These are phyloP conservation scores for Macrostomum lignano DNA, from an alignment of 1,140 invertebrate genomes.

Conservation along the genomic window DNA sequence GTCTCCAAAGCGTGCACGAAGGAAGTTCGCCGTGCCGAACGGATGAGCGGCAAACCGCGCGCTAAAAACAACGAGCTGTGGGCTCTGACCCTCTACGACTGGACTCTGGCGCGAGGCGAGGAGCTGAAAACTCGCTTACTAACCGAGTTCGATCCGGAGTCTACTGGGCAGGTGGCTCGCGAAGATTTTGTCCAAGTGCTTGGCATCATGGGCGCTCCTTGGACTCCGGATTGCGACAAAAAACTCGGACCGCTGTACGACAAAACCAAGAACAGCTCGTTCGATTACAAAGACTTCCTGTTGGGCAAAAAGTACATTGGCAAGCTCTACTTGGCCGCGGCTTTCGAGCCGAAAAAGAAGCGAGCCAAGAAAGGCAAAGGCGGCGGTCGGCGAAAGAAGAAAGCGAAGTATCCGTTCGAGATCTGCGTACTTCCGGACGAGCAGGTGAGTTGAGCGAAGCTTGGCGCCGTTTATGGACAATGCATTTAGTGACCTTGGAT, in stretches of 20 bases:
- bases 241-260: constrained; percentile 14
- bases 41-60: constrained; percentile 18
- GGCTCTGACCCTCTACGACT: constrained; percentile 24
- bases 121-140: too few species aligned
- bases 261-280: constrained; percentile 16
- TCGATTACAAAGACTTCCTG: constrained; percentile 25
- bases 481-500: too few species aligned
- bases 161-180: constrained; percentile 2
- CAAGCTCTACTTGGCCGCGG: constrained; percentile 21
- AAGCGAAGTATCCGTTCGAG: constrained; percentile 24
- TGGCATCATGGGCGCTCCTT: constrained; percentile 13
- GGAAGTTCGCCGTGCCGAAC: constrained; percentile 24
- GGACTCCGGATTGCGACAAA: constrained; percentile 14
- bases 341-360: constrained; percentile 25
- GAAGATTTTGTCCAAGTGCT: constrained; percentile 16
- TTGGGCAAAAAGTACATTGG: constrained; percentile 26
- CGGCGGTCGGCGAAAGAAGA: too few species aligned
- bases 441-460: too few species aligned
- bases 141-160: constrained; percentile 14
- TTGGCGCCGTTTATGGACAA: too few species aligned
- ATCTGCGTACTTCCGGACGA: constrained; percentile 20
- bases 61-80: constrained; percentile 24
- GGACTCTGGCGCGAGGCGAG: constrained; percentile 14
- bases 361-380: constrained; percentile 17
- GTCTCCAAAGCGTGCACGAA: too few species aligned